Base-by-base conservation (phyloP, 2,797 vertebrate species). In the Lacerta viridis region DNA sequence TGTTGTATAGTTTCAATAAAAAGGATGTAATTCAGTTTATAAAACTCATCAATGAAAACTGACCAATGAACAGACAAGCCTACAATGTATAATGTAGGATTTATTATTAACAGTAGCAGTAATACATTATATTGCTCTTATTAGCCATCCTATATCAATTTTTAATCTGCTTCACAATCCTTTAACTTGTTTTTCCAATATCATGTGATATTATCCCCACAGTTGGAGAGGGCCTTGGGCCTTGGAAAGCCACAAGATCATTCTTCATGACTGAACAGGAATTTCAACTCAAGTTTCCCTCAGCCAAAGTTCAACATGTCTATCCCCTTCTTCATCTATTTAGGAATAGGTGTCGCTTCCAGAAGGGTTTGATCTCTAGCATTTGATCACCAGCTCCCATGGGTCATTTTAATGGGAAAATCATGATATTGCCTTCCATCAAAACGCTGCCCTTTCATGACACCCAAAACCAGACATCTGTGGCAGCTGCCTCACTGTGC, bases 21-120 rank as follows among this genome's bases (percentile, higher is more conserved):
- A 64, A 64, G 61, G 91, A 93, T 85, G 75, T 41, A 88, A 87
- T 3, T 9, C 61, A 80, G 10, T 4, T 55, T 83, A 61, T 27
- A 69, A 82, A 87, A 11, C 9, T 74, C 33, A 74, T 43, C 23
- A 87, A 8, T 27, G 18, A 27, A 43, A 41, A 20, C 23, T 77
- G 41, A 77, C 77, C 43, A 77, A 68, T 83, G 23, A 50, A 76
- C 59, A 69, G 18, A 64, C 36, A 75, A 61, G 15, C 9, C 27
- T 87, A 80, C 33, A 71, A 41, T 15, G 11, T 9, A 15, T 18
- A 74, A 74, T 18, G 15, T 4, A 72, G 71, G 15, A 8, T 25
- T 71, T 71, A 33, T 71, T n/a, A 33, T 71, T 29, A 71, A 33
- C 27, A 71, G 7, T 10, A 33, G 36, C 18, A 39, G 8, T 27